phyloP scores from a whole-genome alignment of 2,797 vertebrate species.

The Meriones psammophilus region DNA sequence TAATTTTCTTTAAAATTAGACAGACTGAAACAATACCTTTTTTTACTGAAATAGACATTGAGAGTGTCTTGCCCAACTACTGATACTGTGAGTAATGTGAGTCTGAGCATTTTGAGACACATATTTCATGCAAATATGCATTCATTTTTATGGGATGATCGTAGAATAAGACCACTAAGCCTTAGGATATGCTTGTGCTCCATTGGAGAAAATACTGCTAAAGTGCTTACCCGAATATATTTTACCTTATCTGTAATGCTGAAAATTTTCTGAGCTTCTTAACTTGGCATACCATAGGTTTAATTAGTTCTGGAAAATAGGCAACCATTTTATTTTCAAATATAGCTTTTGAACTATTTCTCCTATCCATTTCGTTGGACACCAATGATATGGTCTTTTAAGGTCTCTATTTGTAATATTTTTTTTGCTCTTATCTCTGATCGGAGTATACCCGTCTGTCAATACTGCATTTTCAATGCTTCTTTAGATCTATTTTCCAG shows the following conservation, averaged over 20 bases:
- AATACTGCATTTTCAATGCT: slow-evolving; percentile 46
- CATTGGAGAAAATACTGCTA: slow-evolving; percentile 39
- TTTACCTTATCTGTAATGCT: slow-evolving; percentile 47
- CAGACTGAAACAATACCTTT: background rate
- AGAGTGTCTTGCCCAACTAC: background rate
- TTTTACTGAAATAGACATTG: background rate
- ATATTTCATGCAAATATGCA: background rate
- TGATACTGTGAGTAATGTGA: background rate
- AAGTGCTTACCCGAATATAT: slow-evolving; percentile 26
- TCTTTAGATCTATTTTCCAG: slow-evolving; percentile 70
- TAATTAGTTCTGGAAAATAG: slow-evolving; percentile 62
- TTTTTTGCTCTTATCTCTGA: slow-evolving; percentile 53
- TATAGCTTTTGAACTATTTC: slow-evolving; percentile 54
- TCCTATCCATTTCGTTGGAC: slow-evolving; percentile 29
- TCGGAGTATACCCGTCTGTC: slow-evolving; percentile 62
- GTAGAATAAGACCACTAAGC: slow-evolving; percentile 47
- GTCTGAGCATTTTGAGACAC: background rate
- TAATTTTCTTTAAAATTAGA: slow-evolving; percentile 19
- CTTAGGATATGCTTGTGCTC: background rate
- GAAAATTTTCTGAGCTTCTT: slow-evolving; percentile 2
- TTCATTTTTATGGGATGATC: background rate
- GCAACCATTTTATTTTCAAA: slow-evolving; percentile 41
- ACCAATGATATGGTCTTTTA: slow-evolving; percentile 36
- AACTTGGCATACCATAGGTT: background rate
- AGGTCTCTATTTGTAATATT: slow-evolving; percentile 55